These are phyloP conservation scores for Argyra leucocephala DNA, from an alignment of 2,888 invertebrate genomes.

Conservation along the genomic window DNA sequence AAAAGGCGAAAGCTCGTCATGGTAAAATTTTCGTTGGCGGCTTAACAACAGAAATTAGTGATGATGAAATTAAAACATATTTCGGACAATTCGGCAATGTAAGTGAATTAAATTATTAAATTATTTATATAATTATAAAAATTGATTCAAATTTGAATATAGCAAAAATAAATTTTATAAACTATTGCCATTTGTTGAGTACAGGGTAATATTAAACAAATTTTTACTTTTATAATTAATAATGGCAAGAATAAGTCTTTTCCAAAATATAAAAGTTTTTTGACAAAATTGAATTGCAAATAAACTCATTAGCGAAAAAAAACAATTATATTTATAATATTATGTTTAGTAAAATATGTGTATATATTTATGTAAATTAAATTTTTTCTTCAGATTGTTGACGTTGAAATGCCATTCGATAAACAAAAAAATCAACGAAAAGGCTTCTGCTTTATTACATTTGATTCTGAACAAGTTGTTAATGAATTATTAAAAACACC, in stretches of 20 bases:
- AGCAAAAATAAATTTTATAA: too few relatives aligned
- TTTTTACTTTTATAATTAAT: neutral
- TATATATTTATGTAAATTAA: too few relatives aligned
- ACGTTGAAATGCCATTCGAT: slow-evolving; percentile 94
- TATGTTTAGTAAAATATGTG: too few relatives aligned
- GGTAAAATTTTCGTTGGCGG: slow-evolving; percentile 97
- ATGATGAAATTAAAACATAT: slow-evolving; percentile 87
- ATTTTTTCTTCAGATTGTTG: slow-evolving; percentile 63
- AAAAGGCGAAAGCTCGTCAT: slow-evolving; percentile 88
- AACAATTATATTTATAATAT: too few relatives aligned
- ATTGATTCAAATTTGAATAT: too few relatives aligned
- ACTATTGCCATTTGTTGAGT: neutral
- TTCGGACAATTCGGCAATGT: slow-evolving; percentile 89
- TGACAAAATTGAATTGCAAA: neutral
- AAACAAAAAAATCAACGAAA: slow-evolving; percentile 94
- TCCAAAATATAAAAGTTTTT: neutral
- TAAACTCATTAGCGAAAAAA: neutral
- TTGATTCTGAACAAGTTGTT: slow-evolving; percentile 89
- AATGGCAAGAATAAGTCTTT: neutral
- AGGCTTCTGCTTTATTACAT: slow-evolving; percentile 96
- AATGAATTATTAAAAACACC: slow-evolving; percentile 84
- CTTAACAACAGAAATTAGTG: slow-evolving; percentile 80
- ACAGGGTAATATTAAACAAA: neutral
- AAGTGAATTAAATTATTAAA: slow-evolving; percentile 41
- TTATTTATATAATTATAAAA: neutral